Percentiles rank a stretch among this genome's conserved stretches.
phyloP scores from a whole-genome alignment of 2,113 vertebrate genomes.

The Bubo scandiacus region DNA sequence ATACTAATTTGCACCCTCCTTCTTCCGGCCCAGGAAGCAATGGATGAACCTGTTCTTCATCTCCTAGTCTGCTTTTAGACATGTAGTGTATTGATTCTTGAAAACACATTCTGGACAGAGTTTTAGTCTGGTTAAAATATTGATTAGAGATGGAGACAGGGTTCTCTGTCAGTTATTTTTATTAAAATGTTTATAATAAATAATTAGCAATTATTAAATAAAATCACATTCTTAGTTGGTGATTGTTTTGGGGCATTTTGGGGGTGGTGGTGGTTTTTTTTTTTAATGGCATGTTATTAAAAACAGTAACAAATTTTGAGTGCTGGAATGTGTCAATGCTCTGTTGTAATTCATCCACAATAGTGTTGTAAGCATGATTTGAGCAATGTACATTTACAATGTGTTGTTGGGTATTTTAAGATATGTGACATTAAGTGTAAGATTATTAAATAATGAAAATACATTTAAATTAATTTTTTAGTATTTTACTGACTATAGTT shows the following conservation, averaged over 20 bases:
- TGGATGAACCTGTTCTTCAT: neutral
- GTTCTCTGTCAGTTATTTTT: neutral
- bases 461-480: neutral
- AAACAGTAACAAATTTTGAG: neutral
- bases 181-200: neutral
- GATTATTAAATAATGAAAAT: neutral
- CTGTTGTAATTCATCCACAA: neutral
- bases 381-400: neutral
- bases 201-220: neutral
- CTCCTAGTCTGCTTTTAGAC: neutral
- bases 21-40: neutral
- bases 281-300: neutral
- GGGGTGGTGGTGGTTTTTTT: rapidly evolving
- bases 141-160: neutral
- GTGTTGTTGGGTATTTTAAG: neutral
- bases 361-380: neutral
- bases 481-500: neutral
- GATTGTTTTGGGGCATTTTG: rapidly evolving
- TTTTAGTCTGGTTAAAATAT: neutral
- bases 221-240: neutral
- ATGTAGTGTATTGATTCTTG: neutral
- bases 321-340: neutral
- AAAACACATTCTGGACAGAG: neutral
- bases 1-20: neutral
- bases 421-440: neutral